A percentile compares a stretch with the other conserved stretches of the same genome.
phyloP scores from a whole-genome alignment of 2,888 invertebrate genomes.

The Temnothorax rugatulus region DNA sequence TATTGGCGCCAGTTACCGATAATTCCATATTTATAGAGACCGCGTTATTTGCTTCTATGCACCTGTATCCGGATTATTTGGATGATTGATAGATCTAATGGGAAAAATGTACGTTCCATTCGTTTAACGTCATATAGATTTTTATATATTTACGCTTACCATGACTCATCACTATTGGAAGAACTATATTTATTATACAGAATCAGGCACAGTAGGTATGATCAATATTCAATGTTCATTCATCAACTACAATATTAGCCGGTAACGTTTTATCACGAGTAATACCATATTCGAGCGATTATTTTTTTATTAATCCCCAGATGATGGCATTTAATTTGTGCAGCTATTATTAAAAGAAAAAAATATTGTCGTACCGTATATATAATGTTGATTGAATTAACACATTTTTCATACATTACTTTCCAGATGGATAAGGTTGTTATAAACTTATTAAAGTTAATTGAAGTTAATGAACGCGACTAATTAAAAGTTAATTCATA shows the following conservation, averaged over 20 bases:
- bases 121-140: neutral
- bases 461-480: neutral
- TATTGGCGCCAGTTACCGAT: neutral
- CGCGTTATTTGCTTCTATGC: neutral
- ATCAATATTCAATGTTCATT: neutral
- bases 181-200: neutral
- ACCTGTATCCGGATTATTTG: neutral
- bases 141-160: neutral
- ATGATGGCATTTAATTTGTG: neutral
- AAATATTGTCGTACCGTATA: neutral
- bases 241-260: neutral
- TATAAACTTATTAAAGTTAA: neutral
- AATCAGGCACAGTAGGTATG: neutral
- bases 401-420: neutral
- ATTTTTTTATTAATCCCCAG: neutral
- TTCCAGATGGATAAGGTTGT: neutral
- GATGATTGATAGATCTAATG: neutral
- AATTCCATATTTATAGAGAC: constrained; percentile 20
- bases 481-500: constrained; percentile 1
- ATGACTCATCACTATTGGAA: neutral
- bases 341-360: neutral
- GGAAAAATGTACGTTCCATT: neutral
- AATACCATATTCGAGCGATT: neutral
- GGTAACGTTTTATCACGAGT: neutral
- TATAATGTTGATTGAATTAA: neutral